Conservation (phyloP, 2,113 vertebrate genomes). For the Ammodramus savannarum region DNA sequence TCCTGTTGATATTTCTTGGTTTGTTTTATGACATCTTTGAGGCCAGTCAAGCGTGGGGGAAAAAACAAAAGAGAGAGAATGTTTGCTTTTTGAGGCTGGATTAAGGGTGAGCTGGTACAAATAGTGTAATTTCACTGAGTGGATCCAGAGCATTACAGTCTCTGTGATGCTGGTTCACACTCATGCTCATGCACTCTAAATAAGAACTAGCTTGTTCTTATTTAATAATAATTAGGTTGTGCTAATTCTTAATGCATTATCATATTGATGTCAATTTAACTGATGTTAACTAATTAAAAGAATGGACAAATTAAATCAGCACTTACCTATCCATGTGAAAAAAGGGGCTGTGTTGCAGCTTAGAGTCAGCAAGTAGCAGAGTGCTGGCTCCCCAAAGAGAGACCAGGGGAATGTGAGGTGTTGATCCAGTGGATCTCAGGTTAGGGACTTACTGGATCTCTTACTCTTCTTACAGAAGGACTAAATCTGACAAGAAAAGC, state of each 20-base stretch:
- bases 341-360: not conserved
- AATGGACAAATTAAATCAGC: not conserved
- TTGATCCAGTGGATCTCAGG: accelerated
- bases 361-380: not conserved
- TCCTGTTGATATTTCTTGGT: not conserved
- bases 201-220: not conserved
- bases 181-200: not conserved
- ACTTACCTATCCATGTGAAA: not conserved
- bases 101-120: not conserved
- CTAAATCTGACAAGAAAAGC: not conserved
- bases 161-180: not conserved
- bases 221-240: not conserved
- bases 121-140: not conserved
- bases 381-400: accelerated
- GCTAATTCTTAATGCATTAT: not conserved
- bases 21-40: not conserved
- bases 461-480: too few species aligned
- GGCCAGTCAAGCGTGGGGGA: not conserved
- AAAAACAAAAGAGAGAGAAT: not conserved
- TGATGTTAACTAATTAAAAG: not conserved
- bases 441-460: not conserved
- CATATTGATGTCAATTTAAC: slow-evolving; percentile 6
- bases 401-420: accelerated
- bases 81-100: not conserved
- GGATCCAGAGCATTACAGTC: not conserved